phyloP scores from a whole-genome alignment of 2,113 vertebrate species.

The Silurus glanis region DNA sequence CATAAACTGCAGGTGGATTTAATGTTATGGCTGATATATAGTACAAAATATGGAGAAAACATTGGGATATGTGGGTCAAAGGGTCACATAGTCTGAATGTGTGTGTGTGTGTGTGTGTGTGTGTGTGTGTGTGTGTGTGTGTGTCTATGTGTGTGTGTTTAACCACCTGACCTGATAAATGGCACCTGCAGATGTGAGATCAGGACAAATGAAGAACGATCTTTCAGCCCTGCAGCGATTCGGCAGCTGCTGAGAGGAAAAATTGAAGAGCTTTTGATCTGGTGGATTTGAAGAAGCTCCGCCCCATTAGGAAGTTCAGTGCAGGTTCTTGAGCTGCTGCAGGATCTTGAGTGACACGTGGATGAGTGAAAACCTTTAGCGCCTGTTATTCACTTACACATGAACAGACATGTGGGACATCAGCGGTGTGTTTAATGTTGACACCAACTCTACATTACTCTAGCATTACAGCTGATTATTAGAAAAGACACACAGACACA shows the following conservation, averaged over 20 bases:
- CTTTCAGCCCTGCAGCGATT: not conserved
- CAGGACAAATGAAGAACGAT: not conserved
- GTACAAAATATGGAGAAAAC: too few species aligned
- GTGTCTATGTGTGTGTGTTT: not conserved
- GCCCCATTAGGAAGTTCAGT: not conserved
- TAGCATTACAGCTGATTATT: not conserved
- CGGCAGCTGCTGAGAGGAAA: slow-evolving; percentile 11
- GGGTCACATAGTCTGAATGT: not conserved
- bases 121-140: slow-evolving; percentile 12
- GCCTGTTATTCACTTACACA: not conserved
- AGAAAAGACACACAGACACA: not conserved
- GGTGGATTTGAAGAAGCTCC: not conserved
- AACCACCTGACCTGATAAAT: slow-evolving; percentile 1
- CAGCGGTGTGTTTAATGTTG: not conserved
- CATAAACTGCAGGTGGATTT: too few species aligned
- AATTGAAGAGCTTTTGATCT: slow-evolving; percentile 3
- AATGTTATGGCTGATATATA: too few species aligned
- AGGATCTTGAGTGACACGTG: not conserved
- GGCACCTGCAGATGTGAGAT: slow-evolving; percentile 12
- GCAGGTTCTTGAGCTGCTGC: not conserved
- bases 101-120: not conserved
- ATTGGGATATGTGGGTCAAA: too few species aligned
- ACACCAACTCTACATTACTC: not conserved
- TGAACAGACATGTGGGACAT: not conserved
- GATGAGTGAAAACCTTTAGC: not conserved